phyloP scores from a whole-genome alignment of 2,797 vertebrate genomes.

The Neomorphus geoffroyi region DNA sequence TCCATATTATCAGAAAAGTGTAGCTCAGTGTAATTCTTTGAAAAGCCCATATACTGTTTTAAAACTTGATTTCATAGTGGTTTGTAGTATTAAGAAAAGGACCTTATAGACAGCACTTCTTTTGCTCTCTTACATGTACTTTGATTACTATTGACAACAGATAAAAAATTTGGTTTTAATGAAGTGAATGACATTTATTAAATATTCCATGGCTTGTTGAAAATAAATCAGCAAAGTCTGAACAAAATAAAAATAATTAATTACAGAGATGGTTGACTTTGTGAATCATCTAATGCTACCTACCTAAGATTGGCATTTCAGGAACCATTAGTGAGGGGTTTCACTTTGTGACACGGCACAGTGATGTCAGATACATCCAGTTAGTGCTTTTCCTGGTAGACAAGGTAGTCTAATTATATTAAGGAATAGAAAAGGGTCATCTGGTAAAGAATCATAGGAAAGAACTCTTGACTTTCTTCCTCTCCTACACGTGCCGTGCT shows the following conservation, averaged over 20 bases:
- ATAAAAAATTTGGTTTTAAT: constrained; percentile 69
- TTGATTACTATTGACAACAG: constrained; percentile 53
- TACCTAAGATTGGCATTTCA: constrained; percentile 53
- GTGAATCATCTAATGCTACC: constrained; percentile 74
- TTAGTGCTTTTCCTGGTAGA: constrained; percentile 61
- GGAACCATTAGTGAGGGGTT: constrained; percentile 63
- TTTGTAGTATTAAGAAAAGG: background rate
- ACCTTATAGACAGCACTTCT: background rate
- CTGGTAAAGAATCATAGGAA: background rate
- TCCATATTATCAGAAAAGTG: background rate
- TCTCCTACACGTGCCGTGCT: background rate
- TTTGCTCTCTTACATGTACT: background rate
- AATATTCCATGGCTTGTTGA: constrained; percentile 53
- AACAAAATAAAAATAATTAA: constrained; percentile 76
- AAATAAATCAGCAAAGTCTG: constrained; percentile 66
- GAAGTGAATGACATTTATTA: constrained; percentile 77
- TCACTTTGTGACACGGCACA: constrained; percentile 30
- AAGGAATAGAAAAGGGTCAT: background rate
- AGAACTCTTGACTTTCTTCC: background rate
- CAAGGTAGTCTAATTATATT: constrained; percentile 58
- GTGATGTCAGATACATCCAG: constrained; percentile 49
- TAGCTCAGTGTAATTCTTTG: background rate
- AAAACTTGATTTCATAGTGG: background rate
- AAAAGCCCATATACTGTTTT: background rate
- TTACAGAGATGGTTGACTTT: constrained; percentile 56